Percentiles rank a stretch among this genome's conserved stretches.
These are phyloP conservation scores for Acanthaster planci DNA, from an alignment of 35 echinoderm and acorn worm species.

Conservation along the genomic window DNA sequence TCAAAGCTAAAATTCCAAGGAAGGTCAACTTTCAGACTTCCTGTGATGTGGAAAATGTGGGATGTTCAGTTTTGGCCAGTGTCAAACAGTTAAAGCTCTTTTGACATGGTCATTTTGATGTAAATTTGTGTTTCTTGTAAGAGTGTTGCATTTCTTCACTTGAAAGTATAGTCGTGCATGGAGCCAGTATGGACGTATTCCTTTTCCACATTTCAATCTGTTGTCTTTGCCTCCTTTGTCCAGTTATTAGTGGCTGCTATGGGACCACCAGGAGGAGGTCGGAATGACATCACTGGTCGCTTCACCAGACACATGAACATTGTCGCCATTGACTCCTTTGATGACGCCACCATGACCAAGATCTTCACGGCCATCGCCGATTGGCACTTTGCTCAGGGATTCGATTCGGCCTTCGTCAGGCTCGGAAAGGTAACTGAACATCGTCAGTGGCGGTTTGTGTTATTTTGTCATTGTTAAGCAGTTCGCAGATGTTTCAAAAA, in stretches of 20 bases:
- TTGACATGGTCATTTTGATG: too few relatives aligned
- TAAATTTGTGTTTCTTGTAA: too few relatives aligned
- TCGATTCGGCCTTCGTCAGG: constrained; percentile 72
- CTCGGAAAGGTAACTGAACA: constrained; percentile 78
- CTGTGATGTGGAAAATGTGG: too few relatives aligned
- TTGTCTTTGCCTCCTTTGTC: constrained; percentile 25
- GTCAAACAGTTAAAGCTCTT: too few relatives aligned
- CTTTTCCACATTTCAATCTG: background rate
- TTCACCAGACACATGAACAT: constrained; percentile 96
- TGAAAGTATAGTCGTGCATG: too few relatives aligned
- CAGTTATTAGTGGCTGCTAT: constrained; percentile 92
- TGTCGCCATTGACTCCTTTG: constrained; percentile 92
- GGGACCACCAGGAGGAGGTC: constrained; percentile 95
- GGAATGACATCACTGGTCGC: constrained; percentile 93
- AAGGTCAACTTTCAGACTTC: too few relatives aligned
- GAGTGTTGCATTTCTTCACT: too few relatives aligned
- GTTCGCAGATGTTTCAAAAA: too few relatives aligned
- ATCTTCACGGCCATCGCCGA: constrained; percentile 93
- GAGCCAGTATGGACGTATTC: too few relatives aligned
- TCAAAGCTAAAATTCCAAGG: too few relatives aligned
- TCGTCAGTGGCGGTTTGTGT: background rate
- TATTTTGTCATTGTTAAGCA: too few relatives aligned
- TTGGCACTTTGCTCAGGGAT: constrained; percentile 92
- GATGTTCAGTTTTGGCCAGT: too few relatives aligned
- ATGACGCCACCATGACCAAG: constrained; percentile 94